Evolutionary conservation across 2,113 vertebrate species (phyloP).

Genomic region (Anolis carolinensis): DNA sequence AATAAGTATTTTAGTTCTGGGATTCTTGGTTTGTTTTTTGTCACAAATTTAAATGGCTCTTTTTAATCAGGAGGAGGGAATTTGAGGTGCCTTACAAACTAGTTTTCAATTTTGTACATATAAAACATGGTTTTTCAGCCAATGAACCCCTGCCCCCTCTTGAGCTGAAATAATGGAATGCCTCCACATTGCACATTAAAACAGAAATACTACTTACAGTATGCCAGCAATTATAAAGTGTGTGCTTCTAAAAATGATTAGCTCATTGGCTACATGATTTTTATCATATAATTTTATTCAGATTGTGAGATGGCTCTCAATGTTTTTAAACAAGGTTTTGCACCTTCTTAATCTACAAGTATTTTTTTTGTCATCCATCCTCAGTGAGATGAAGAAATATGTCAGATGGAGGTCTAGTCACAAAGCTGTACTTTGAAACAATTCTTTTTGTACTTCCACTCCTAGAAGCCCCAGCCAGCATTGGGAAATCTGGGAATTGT

Average conservation of each 20-base stretch:
- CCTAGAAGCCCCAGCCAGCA: too few species aligned
- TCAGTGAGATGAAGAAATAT: neutral
- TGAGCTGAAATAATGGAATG: neutral
- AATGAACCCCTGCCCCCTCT: fast-evolving
- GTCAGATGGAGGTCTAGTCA: too few species aligned
- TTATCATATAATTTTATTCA: constrained; percentile 41
- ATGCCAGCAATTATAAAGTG: constrained; percentile 29
- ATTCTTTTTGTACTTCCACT: too few species aligned
- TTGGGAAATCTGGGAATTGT: too few species aligned
- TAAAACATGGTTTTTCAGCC: neutral
- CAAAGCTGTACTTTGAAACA: too few species aligned
- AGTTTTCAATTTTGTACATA: neutral
- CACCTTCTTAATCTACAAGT: neutral
- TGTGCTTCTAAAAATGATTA: constrained; percentile 49
- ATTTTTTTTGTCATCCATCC: too few species aligned
- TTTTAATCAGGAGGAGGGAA: neutral
- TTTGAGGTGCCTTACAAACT: constrained; percentile 6
- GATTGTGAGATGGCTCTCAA: constrained; percentile 38
- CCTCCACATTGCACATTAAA: neutral
- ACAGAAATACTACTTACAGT: constrained; percentile 23
- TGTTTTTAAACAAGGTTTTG: constrained; percentile 30
- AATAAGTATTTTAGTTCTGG: neutral
- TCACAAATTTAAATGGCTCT: neutral
- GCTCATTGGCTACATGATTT: neutral
- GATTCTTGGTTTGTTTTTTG: neutral